phyloP scores from a whole-genome alignment of 2,797 vertebrate species.

The Cuculus canorus region DNA sequence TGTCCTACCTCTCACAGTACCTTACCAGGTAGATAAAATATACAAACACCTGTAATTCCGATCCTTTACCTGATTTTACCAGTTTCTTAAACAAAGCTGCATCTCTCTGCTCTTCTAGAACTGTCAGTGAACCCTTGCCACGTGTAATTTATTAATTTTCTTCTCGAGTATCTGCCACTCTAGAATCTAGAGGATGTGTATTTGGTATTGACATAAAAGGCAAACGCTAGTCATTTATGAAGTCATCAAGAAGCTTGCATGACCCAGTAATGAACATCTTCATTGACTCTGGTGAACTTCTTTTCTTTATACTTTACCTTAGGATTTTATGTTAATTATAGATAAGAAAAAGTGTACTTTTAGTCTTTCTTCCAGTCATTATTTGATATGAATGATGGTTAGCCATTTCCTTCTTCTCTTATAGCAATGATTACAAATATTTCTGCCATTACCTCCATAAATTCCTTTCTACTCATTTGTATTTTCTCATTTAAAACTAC shows the following conservation, averaged over 20 bases:
- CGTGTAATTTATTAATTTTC: background rate
- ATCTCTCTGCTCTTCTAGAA: background rate
- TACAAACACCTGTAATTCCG: background rate
- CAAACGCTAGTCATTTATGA: background rate
- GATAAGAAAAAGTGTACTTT: background rate
- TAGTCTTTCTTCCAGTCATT: background rate
- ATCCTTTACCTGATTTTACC: background rate
- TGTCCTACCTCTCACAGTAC: background rate
- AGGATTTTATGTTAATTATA: background rate
- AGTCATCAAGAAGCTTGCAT: background rate
- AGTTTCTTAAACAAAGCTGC: background rate
- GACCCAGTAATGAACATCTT: background rate
- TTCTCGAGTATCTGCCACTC: background rate
- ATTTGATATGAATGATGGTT: background rate
- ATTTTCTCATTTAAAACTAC: background rate
- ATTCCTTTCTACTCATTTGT: background rate
- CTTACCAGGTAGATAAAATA: background rate
- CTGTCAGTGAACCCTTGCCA: background rate
- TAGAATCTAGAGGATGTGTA: accelerated
- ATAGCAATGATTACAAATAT: background rate
- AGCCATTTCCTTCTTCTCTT: background rate
- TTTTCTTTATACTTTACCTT: background rate
- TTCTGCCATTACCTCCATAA: background rate
- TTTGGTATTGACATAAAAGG: background rate
- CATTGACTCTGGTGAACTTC: background rate